Base-by-base conservation (phyloP, 2,888 invertebrate species). In the Hylaea fasciaria region DNA sequence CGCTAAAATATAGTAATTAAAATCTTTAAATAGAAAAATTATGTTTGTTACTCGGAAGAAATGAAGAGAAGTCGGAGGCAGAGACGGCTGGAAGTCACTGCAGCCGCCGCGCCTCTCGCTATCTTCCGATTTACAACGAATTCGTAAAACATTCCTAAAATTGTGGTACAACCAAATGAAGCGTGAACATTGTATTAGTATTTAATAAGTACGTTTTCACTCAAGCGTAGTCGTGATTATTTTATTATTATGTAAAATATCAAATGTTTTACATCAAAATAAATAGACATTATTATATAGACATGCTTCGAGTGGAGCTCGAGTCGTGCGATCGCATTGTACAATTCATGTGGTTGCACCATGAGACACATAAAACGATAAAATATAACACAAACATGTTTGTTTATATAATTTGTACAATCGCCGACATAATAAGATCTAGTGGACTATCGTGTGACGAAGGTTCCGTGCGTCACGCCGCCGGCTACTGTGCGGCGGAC, bases 351-450 rank as follows among this genome's bases (percentile, higher is more conserved):
- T 32, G 35, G 48, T 39, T 12, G 56, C 61, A 49, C 55, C 61
- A 35, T 37, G 43, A 68, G 62, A 77, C 70, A 74, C 66, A 53
- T 68, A 71, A 63, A 71, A 69, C 57, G 64, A 53, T 39, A 39
- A 37, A 61, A 48, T 46, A 71, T 74, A 73, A 77, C 76, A 78
- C 71, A 78, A 74, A 68, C 66, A 67, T 71, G 59, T 71, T 62
- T 71, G 59, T 71, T 62, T 73, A 65, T 64, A 74, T 73, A 78
- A 75, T 71, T 81, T 78, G 81, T 80, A 82, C 81, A 81, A 77
- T 71, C 65, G 68, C 70, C 68, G 69, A 69, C 60, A n/a, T n/a
- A 59, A 22, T 71, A 70, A 72, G 67, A 70, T 74, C 69, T 64
- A 69, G 67, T 62, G 67, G 57, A 67, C 50, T 57, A 54, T 54